Conservation (phyloP, 2,888 invertebrate species). For the Labia minor region DNA sequence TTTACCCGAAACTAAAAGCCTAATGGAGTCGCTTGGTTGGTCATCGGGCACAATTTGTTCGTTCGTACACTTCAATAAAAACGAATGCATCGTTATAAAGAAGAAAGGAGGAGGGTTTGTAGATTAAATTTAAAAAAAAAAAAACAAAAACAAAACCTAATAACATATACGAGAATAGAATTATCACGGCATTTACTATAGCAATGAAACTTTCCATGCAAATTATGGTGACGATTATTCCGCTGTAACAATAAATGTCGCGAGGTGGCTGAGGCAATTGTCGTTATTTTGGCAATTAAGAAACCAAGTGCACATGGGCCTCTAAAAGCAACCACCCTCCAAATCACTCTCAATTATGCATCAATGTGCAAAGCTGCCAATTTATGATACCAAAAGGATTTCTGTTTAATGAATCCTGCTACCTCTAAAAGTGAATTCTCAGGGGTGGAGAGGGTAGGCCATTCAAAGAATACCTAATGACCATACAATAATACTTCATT, state of each 20-base stretch:
- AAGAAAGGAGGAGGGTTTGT: too few species aligned
- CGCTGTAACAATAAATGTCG: background rate
- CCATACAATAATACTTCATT: too few species aligned
- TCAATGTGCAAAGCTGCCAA: conserved; percentile 7
- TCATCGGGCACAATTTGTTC: background rate
- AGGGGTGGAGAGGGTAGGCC: too few species aligned
- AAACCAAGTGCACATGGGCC: conserved; percentile 5
- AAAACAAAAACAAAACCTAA: too few species aligned
- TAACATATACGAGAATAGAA: too few species aligned
- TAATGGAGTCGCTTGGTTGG: background rate
- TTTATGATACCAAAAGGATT: background rate
- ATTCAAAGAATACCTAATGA: too few species aligned
- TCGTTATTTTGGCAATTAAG: conserved; percentile 4
- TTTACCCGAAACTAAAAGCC: background rate
- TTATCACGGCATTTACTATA: too few species aligned
- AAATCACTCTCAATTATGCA: conserved; percentile 13
- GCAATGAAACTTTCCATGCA: background rate
- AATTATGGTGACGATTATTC: conserved; percentile 8
- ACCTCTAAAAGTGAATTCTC: background rate
- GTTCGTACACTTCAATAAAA: too few species aligned
- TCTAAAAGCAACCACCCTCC: background rate
- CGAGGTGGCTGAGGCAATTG: background rate
- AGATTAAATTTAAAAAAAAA: too few species aligned
- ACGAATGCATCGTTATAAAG: too few species aligned
- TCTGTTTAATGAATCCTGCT: background rate